These are phyloP conservation scores for Bradysia coprophila DNA, from an alignment of 1,140 invertebrate genomes.

Conservation along the genomic window DNA sequence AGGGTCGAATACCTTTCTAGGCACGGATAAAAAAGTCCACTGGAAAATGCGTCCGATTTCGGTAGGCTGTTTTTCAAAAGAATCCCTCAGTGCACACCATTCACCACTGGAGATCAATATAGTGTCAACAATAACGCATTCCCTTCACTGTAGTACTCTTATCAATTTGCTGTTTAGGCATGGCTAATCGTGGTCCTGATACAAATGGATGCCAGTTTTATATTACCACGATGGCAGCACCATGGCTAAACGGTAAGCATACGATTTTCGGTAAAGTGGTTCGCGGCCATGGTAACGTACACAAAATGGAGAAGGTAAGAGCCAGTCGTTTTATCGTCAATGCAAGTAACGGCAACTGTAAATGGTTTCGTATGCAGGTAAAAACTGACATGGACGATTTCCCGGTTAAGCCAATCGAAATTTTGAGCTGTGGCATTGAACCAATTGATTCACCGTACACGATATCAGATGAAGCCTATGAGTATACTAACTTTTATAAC, in stretches of 20 bases:
- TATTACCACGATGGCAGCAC: slow-evolving; percentile 72
- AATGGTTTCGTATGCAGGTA: not conserved
- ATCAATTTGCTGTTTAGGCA: too few relatives aligned
- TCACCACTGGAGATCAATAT: too few relatives aligned
- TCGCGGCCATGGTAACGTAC: slow-evolving; percentile 65
- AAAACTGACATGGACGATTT: slow-evolving; percentile 55
- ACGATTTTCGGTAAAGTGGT: slow-evolving; percentile 85
- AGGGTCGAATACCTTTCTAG: too few relatives aligned
- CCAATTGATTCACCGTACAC: slow-evolving; percentile 36
- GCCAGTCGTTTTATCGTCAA: not conserved
- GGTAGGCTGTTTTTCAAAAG: too few relatives aligned
- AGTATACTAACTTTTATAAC: slow-evolving; percentile 24
- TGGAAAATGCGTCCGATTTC: too few relatives aligned
- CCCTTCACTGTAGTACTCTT: too few relatives aligned
- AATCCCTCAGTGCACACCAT: too few relatives aligned
- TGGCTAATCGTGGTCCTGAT: slow-evolving; percentile 80
- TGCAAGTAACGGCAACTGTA: not conserved
- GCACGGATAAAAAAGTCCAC: too few relatives aligned
- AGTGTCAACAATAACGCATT: too few relatives aligned
- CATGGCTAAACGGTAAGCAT: slow-evolving; percentile 85
- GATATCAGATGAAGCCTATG: slow-evolving; percentile 47
- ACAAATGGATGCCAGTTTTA: slow-evolving; percentile 94
- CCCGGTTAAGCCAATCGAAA: slow-evolving; percentile 43
- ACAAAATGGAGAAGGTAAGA: slow-evolving; percentile 49
- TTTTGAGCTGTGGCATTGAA: slow-evolving; percentile 41